Evolutionary conservation across 2,113 vertebrate genomes (phyloP), one percentile per base, ranked within the genome.

Genomic region (Cathartes aura): DNA sequence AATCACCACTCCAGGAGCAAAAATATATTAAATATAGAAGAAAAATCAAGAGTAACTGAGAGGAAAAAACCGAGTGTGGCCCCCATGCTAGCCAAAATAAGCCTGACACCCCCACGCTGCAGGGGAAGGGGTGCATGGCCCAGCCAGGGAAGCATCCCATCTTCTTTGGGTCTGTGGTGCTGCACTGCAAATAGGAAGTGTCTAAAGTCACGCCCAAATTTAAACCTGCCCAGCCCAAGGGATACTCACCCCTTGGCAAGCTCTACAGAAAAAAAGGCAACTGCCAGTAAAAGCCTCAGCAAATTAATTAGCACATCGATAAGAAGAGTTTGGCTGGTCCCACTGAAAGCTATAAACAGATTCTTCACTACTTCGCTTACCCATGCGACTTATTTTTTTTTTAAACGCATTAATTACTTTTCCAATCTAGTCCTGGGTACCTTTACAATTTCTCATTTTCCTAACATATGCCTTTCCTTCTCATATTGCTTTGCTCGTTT

Each of bases 71-170:
- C 42, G 8, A 70, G 3, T 4, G 1, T 5, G 12, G 15, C 8
- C 6, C 20, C 30, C 21, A 34, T 2, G 7, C 30, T 22, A 43
- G 11, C 3, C 50, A 66, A 87, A 90, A n/a, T 12, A 5, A 78
- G 2, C 42, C 59, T 34, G 43, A 59, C 2, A 6, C 34, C 38
- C 12, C 26, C 22, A 11, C 0, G 0, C 12, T 4, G 1, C 56
- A 23, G 18, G 40, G 19, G 9, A 59, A 68, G 5, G 71, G 53
- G 16, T 14, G 27, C 36, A 26, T 3, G 0, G 30, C 45, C 6
- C 56, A 73, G 59, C 27, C 43, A 23, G 20, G 45, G 59, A 42
- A 85, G 18, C 9, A n/a, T 8, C 30, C 19, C 59, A 3, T 5
- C 71, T 43, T 60, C 36, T 52, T 32, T 5, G 2, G 48, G 48